Percentiles rank a stretch among this genome's conserved stretches.
Conservation (phyloP, 2,797 vertebrate species). For the Tauraco hartlaubi region DNA sequence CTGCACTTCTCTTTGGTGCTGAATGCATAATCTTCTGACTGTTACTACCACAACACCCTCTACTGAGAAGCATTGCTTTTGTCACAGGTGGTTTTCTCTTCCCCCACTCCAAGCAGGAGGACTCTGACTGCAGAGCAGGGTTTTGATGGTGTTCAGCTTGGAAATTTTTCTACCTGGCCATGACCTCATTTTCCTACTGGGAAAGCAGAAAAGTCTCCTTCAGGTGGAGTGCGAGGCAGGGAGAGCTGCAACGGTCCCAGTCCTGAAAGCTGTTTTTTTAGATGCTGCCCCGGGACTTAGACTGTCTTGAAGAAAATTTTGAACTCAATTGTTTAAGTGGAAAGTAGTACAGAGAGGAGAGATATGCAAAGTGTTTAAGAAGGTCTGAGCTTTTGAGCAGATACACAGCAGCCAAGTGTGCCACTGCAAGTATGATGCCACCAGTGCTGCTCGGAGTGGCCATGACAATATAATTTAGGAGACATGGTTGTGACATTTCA, state of each 20-base stretch:
- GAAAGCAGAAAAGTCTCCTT: background rate
- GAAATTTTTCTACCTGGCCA: background rate
- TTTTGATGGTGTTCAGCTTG: background rate
- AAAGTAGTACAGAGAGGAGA: background rate
- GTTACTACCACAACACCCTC: background rate
- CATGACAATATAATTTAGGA: background rate
- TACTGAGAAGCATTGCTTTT: background rate
- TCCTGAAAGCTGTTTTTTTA: background rate
- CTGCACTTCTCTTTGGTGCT: background rate
- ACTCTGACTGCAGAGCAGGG: background rate
- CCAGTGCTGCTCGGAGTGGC: background rate
- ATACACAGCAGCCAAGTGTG: background rate
- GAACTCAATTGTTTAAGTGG: background rate
- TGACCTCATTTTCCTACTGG: background rate
- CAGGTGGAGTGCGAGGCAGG: background rate
- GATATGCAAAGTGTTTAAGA: background rate
- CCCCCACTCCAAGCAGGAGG: background rate
- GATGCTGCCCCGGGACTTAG: background rate
- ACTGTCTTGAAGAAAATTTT: background rate
- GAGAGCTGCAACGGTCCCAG: background rate
- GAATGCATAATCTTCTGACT: background rate
- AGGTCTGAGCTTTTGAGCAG: background rate
- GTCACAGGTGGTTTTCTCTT: background rate
- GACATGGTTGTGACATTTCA: background rate
- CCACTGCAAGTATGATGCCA: background rate